Conservation (phyloP, 2,888 invertebrate genomes). For the Philonicus albiceps region DNA sequence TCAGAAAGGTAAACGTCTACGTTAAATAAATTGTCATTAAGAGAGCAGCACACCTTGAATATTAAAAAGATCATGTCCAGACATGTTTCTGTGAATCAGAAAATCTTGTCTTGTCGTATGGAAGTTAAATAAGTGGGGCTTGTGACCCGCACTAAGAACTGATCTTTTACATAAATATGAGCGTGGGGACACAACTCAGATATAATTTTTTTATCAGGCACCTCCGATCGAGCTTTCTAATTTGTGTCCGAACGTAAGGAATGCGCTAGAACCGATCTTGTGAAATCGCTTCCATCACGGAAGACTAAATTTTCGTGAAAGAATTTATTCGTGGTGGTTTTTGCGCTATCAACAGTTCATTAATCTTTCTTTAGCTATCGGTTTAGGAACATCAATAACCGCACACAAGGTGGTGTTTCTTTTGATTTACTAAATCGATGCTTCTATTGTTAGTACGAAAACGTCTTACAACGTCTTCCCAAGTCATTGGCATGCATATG, state of each 20-base stretch:
- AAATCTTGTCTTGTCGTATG: background rate
- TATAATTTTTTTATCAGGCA: background rate
- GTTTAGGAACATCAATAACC: background rate
- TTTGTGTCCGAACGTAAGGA: background rate
- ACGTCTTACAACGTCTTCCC: background rate
- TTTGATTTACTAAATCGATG: background rate
- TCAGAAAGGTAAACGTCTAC: background rate
- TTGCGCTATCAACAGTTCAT: constrained; percentile 6
- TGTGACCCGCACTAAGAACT: background rate
- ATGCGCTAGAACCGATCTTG: background rate
- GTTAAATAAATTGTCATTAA: constrained; percentile 29
- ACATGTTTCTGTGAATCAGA: constrained; percentile 35
- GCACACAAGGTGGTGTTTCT: background rate
- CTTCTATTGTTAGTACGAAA: background rate
- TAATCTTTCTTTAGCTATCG: background rate
- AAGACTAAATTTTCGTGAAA: background rate
- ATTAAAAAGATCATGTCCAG: constrained; percentile 28
- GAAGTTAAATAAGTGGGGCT: background rate
- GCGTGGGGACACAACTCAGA: background rate
- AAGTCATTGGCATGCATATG: background rate
- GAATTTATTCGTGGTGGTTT: background rate
- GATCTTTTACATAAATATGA: background rate
- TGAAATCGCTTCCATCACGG: background rate
- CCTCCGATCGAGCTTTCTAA: background rate
- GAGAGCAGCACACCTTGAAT: constrained; percentile 35